Conservation (phyloP, 2,113 vertebrate genomes). For the Psilopogon haemacephalus region DNA sequence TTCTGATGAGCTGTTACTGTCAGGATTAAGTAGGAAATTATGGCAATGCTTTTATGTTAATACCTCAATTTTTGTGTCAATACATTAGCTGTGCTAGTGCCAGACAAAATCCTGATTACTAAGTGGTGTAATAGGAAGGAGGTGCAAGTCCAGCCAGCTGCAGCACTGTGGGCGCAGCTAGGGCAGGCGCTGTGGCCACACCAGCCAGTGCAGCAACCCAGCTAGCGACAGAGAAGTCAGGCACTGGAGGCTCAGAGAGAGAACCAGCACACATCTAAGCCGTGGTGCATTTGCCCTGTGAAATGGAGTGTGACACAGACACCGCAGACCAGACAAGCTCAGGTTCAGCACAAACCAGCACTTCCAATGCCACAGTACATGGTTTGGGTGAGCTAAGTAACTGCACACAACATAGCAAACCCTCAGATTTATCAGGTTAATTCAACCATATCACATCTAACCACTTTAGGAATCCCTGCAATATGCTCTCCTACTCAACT, state of each 20-base stretch:
- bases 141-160: not conserved
- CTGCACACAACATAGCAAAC: not conserved
- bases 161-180: not conserved
- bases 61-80: not conserved
- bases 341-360: not conserved
- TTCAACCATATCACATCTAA: not conserved
- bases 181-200: accelerated
- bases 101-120: not conserved
- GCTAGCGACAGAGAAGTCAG: not conserved
- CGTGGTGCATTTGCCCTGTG: not conserved
- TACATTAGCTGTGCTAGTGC: not conserved
- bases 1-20: not conserved
- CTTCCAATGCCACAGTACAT: accelerated
- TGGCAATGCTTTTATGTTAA: conserved; percentile 8
- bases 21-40: conserved; percentile 4
- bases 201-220: not conserved
- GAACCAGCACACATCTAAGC: accelerated
- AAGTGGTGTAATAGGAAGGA: not conserved
- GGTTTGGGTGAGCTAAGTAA: not conserved
- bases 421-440: not conserved
- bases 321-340: not conserved
- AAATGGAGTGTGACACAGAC: accelerated
- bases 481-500: not conserved
- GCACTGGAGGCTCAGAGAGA: not conserved
- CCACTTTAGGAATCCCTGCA: not conserved